Base-by-base conservation (phyloP, 1,140 invertebrate genomes). In the Dinoponera quadriceps region DNA sequence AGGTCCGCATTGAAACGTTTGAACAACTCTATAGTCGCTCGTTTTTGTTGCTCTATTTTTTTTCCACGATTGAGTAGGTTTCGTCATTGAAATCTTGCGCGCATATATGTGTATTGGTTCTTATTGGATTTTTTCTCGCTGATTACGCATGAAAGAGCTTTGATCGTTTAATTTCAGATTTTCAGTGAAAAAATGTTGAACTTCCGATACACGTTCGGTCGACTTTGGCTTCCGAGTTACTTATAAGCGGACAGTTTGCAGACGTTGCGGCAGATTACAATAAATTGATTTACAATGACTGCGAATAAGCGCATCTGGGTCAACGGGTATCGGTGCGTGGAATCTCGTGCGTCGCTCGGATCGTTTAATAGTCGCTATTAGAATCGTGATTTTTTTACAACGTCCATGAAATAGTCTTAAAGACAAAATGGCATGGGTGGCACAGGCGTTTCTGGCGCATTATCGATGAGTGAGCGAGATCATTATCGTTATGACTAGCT, bases 211-310 rank as follows among this genome's bases (percentile, higher is more conserved):
- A 20, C 2, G 11, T 22, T 27, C 63, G 55, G 55, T 69, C 69
- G 69, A 71, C 5, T 78, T 69, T 69, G 33, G 22, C 0, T 51
- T 33, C 48, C 71, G 14, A 73, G 55, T 13, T 69, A 80, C 29
- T 87, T 75, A 87, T 85, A 77, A 75, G 69, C 57, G 62, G 38
- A 59, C 48, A 59, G 48, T 84, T 81, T 83, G 63, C 25, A 55
- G 29, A 29, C 38, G 51, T 82, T 80, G 65, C 63, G 5, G 22
- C 54, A 80, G 75, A 91, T 90, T 89, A 82, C 84, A 51, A 85
- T 60, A 89, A 90, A 91, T 91, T 90, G 90, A 90, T 91, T 90
- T 90, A 87, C 82, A 87, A 90, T 90, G 75, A 84, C 49, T 90
- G 74, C 44, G 71, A 88, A 89, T 89, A 22, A 33, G 62, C 66